These are phyloP conservation scores for Zaprionus tsacasi DNA, from an alignment of 1,140 invertebrate species.

Conservation along the genomic window DNA sequence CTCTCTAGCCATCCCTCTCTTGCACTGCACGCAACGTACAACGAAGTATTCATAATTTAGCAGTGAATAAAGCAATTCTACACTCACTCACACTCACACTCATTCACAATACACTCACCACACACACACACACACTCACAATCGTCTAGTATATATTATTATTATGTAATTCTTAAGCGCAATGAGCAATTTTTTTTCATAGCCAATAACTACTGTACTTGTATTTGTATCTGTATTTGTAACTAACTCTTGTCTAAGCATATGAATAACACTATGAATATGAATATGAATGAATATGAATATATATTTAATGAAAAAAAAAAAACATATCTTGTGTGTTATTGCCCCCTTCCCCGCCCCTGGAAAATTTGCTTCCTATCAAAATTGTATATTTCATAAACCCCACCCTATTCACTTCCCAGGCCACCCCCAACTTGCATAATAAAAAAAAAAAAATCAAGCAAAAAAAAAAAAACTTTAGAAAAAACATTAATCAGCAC, in stretches of 20 bases:
- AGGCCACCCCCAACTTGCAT: slow-evolving; percentile 34
- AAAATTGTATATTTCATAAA: slow-evolving; percentile 61
- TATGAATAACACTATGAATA: slow-evolving; percentile 14
- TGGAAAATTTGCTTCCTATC: slow-evolving; percentile 51
- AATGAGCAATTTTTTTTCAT: slow-evolving; percentile 64
- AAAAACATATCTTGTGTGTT: slow-evolving; percentile 34
- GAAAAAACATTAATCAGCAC: neutral
- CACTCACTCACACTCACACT: neutral
- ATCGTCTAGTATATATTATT: slow-evolving; percentile 32
- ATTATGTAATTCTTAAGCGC: slow-evolving; percentile 73
- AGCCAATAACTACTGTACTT: slow-evolving; percentile 66
- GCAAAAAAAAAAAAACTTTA: slow-evolving; percentile 15
- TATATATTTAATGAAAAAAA: slow-evolving; percentile 17
- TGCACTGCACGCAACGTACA: slow-evolving; percentile 54
- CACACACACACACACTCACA: neutral
- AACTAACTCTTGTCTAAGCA: slow-evolving; percentile 30
- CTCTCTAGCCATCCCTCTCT: neutral
- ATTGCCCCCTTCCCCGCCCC: slow-evolving; percentile 7
- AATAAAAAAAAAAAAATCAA: slow-evolving; percentile 45
- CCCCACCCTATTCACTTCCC: too few relatives aligned
- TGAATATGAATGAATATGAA: slow-evolving; percentile 20
- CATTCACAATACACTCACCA: neutral
- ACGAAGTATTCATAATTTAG: slow-evolving; percentile 75
- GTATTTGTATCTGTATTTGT: slow-evolving; percentile 57
- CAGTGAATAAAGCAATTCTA: slow-evolving; percentile 25